Conservation (phyloP, 2,888 invertebrate species). For the Latrodectus elegans region DNA sequence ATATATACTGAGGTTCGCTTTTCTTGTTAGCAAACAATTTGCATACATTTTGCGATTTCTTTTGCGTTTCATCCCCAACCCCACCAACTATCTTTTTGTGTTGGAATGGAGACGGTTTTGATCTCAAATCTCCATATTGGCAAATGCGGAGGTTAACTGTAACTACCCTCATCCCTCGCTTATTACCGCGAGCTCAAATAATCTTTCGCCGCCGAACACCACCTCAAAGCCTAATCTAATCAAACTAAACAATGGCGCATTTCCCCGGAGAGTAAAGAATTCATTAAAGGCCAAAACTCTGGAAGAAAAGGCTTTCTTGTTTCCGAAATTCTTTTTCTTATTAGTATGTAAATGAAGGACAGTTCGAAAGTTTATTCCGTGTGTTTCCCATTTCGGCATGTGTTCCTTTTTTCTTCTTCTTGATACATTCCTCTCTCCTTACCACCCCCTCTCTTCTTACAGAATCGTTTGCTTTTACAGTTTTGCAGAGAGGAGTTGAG, state of each 20-base stretch:
- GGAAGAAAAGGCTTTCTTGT: neutral
- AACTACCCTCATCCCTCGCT: neutral
- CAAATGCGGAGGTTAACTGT: neutral
- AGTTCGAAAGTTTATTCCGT: conserved; percentile 2
- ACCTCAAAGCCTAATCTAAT: conserved; percentile 37
- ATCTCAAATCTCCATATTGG: neutral
- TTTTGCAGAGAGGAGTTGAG: neutral
- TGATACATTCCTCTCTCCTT: too few species aligned
- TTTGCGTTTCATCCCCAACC: too few species aligned
- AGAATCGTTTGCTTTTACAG: neutral
- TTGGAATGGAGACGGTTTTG: too few species aligned
- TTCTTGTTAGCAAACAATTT: too few species aligned
- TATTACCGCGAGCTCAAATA: neutral
- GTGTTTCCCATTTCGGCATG: neutral
- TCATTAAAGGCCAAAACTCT: conserved; percentile 27
- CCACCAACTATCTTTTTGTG: too few species aligned
- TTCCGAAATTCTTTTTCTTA: neutral
- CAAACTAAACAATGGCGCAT: conserved; percentile 41
- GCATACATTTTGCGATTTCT: too few species aligned
- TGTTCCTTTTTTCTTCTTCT: neutral
- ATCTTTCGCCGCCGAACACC: neutral
- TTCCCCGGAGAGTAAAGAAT: conserved; percentile 48
- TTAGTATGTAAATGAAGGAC: conserved; percentile 5
- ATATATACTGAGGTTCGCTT: too few species aligned
- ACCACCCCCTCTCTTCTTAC: neutral